Evolutionary conservation across 2,888 invertebrate genomes (phyloP).

Genomic region (Cenopis cana): DNA sequence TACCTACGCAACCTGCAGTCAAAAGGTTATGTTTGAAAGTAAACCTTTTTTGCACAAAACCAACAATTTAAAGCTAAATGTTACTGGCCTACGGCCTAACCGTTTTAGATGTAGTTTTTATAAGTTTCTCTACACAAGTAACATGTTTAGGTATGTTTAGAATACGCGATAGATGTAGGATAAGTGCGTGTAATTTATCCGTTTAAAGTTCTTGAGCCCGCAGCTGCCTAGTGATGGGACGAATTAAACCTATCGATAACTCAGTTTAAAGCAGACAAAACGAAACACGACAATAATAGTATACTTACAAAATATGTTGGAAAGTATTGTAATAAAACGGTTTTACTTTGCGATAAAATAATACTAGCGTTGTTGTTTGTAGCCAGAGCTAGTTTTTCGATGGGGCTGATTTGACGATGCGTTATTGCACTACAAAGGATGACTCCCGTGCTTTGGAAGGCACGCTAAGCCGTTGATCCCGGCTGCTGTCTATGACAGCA

Average conservation of each 20-base stretch:
- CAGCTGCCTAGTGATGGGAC: slow-evolving; percentile 32
- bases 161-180: slow-evolving; percentile 28
- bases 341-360: too few species aligned
- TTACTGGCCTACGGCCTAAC: background rate
- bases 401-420: too few species aligned
- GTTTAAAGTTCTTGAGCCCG: slow-evolving; percentile 10
- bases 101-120: background rate
- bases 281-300: too few species aligned
- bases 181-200: slow-evolving; percentile 36
- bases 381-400: too few species aligned
- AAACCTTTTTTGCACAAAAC: background rate
- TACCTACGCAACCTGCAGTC: background rate
- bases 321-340: too few species aligned
- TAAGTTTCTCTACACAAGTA: slow-evolving; percentile 18
- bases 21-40: background rate
- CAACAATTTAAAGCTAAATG: background rate
- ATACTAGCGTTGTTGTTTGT: too few species aligned
- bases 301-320: too few species aligned
- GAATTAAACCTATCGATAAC: slow-evolving; percentile 2
- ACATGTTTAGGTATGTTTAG: slow-evolving; percentile 18
- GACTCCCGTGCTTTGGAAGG: too few species aligned
- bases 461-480: too few species aligned
- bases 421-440: too few species aligned
- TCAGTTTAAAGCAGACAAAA: too few species aligned
- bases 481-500: too few species aligned